Conservation (phyloP, 1,140 invertebrate species). For the Penaeus chinensis region DNA sequence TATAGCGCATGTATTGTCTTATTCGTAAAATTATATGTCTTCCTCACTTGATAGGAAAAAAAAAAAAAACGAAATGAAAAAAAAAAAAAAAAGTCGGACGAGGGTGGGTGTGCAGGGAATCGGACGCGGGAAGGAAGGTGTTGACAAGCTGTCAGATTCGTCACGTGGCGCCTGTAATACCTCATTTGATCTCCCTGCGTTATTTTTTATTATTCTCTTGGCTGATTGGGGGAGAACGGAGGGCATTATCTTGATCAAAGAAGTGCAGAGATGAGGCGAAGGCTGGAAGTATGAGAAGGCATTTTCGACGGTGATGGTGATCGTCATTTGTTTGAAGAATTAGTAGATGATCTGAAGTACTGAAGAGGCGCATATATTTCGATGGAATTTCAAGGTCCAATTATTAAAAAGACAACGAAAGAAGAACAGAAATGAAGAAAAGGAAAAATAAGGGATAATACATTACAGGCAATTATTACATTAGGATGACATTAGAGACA, state of each 20-base stretch:
- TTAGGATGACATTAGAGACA: too few species aligned
- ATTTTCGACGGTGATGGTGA: too few species aligned
- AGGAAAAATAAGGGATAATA: too few species aligned
- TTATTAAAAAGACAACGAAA: too few species aligned
- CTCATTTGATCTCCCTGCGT: slow-evolving; percentile 29
- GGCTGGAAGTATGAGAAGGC: slow-evolving; percentile 20
- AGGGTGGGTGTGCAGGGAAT: neutral
- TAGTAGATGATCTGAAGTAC: too few species aligned
- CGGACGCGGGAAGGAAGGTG: slow-evolving; percentile 33
- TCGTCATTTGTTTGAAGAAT: too few species aligned
- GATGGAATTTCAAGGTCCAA: too few species aligned
- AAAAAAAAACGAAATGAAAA: neutral
- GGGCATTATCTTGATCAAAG: slow-evolving; percentile 21
- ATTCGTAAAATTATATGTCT: too few species aligned
- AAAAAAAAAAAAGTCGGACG: neutral
- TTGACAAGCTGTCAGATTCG: slow-evolving; percentile 53
- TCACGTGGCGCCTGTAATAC: slow-evolving; percentile 44
- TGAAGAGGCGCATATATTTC: too few species aligned
- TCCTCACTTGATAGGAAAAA: neutral
- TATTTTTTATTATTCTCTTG: slow-evolving; percentile 53
- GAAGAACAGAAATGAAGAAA: too few species aligned
- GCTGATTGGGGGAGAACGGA: slow-evolving; percentile 45
- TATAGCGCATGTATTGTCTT: too few species aligned
- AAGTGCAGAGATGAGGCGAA: neutral
- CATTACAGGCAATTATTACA: too few species aligned